Percentiles rank a stretch among this genome's conserved stretches.
These are phyloP conservation scores for Falco novaeseelandiae DNA, from an alignment of 2,797 vertebrate species.

Conservation along the genomic window DNA sequence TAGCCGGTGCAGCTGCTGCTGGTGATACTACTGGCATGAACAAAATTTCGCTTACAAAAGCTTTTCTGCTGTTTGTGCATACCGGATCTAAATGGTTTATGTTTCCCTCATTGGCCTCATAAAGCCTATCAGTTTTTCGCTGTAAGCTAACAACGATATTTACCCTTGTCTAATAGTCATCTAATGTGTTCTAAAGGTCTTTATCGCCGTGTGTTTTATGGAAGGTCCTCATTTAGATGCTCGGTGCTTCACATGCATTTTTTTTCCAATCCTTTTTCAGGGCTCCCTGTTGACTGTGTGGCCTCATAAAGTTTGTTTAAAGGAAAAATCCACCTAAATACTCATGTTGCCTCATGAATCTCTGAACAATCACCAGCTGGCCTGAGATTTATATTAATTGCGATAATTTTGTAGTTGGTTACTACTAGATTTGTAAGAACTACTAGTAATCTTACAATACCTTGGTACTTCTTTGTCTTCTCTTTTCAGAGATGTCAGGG, in stretches of 20 bases:
- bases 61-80: background rate
- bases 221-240: background rate
- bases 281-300: background rate
- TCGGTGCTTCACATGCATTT: fast-evolving
- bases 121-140: background rate
- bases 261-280: background rate
- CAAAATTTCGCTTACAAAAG: background rate
- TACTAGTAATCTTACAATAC: background rate
- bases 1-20: background rate
- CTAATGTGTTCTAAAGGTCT: background rate
- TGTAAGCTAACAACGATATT: background rate
- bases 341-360: background rate
- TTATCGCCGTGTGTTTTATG: background rate
- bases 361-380: background rate
- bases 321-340: background rate
- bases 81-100: background rate
- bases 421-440: too few relatives aligned
- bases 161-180: background rate
- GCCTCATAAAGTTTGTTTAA: background rate
- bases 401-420: background rate
- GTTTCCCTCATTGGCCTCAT: background rate
- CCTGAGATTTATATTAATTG: background rate
- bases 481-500: background rate
- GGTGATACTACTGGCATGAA: background rate
- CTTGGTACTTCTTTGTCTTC: background rate